Percentiles rank a stretch among this genome's conserved stretches.
phyloP scores from a whole-genome alignment of 2,888 invertebrate genomes.

The Unio delphinus region DNA sequence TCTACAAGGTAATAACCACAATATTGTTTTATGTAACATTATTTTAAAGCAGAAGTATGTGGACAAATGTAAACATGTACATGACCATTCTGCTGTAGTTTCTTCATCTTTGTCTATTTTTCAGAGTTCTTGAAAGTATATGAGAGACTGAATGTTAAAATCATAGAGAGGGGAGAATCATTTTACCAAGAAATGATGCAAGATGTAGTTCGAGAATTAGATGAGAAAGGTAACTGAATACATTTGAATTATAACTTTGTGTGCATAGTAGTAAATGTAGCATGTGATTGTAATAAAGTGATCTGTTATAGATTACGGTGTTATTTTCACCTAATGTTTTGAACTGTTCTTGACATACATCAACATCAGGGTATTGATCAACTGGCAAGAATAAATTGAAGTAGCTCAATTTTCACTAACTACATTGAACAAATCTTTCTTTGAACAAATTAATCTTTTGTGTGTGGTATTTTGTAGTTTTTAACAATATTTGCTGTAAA shows the following conservation, averaged over 20 bases:
- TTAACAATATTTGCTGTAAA: no score
- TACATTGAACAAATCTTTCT: neutral
- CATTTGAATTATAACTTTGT: neutral
- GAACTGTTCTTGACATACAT: no score
- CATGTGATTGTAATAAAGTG: neutral
- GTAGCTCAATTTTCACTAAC: neutral
- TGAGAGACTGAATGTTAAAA: constrained; percentile 81
- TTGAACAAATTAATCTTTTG: neutral
- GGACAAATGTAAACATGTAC: no score
- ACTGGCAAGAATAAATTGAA: no score
- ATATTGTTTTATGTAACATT: no score
- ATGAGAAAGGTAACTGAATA: constrained; percentile 75
- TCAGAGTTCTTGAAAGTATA: constrained; percentile 92
- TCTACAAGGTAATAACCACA: no score
- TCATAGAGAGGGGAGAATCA: constrained; percentile 93
- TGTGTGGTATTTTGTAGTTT: no score
- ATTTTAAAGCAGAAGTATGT: no score
- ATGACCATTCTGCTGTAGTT: no score
- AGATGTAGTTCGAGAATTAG: constrained; percentile 81
- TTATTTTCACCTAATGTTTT: no score
- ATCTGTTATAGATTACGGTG: neutral
- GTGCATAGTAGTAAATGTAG: neutral
- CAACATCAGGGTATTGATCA: no score
- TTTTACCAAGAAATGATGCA: constrained; percentile 96
- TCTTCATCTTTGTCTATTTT: constrained; percentile 26